phyloP scores from a whole-genome alignment of 64 coral and sea anemone species.

The Actinia tenebrosa region DNA sequence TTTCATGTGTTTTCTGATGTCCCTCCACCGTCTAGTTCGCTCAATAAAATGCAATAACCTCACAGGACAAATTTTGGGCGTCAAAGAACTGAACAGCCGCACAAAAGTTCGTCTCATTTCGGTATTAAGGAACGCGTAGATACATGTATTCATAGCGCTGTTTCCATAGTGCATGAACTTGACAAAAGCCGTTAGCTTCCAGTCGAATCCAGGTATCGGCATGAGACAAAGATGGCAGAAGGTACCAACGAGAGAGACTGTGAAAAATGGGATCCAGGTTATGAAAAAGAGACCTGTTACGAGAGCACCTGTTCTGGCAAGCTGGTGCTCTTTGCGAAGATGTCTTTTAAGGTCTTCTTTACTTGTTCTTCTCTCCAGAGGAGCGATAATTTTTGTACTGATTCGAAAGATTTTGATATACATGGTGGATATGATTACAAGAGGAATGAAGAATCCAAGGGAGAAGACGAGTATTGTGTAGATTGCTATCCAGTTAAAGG shows the following conservation, averaged over 20 bases:
- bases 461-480: constrained; percentile 49
- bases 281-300: constrained; percentile 71
- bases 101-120: constrained; percentile 77
- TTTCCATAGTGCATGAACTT: constrained; percentile 82
- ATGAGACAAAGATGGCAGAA: constrained; percentile 30
- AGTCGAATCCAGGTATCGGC: constrained; percentile 27
- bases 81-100: constrained; percentile 2
- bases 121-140: constrained; percentile 65
- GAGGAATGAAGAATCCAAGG: constrained; percentile 53
- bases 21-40: background rate
- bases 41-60: background rate
- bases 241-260: constrained; percentile 39
- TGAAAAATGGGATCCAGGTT: constrained; percentile 72
- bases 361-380: constrained; percentile 15
- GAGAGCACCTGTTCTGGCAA: constrained; percentile 40
- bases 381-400: constrained; percentile 41
- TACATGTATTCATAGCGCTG: constrained; percentile 68
- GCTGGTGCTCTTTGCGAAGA: constrained; percentile 45
- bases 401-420: constrained; percentile 58
- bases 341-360: background rate
- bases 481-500: background rate
- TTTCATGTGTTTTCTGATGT: background rate
- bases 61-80: background rate
- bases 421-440: constrained; percentile 52
- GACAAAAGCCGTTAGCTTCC: constrained; percentile 34